phyloP scores from a whole-genome alignment of 2,797 vertebrate genomes.

The Monodelphis domestica region DNA sequence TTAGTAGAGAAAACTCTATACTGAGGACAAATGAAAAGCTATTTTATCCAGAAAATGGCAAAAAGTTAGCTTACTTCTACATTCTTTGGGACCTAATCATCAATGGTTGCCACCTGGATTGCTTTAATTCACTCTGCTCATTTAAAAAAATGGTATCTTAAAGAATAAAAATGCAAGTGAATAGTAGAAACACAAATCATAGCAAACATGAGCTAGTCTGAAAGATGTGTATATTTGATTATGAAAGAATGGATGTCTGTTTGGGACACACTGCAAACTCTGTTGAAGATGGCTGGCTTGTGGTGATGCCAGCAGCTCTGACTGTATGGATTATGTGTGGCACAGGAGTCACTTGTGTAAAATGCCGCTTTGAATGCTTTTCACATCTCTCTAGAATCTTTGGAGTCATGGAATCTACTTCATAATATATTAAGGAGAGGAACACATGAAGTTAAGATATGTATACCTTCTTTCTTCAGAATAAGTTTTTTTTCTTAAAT shows the following conservation, averaged over 20 bases:
- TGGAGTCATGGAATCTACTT: constrained; percentile 13
- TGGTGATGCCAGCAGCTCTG: constrained; percentile 52
- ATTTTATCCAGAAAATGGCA: constrained; percentile 28
- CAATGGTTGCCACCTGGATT: neutral
- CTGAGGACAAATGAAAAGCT: constrained; percentile 1
- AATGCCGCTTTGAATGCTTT: neutral
- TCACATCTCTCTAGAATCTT: neutral
- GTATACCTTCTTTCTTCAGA: neutral
- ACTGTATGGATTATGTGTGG: constrained; percentile 41
- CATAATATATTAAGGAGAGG: neutral
- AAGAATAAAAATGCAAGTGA: constrained; percentile 44
- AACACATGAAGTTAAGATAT: constrained; percentile 30
- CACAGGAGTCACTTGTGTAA: constrained; percentile 21
- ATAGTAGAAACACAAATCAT: constrained; percentile 18
- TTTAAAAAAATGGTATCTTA: constrained; percentile 42
- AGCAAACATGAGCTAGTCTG: neutral
- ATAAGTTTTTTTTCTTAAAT: constrained; percentile 12
- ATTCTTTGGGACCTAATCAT: neutral
- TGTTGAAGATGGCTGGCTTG: constrained; percentile 48
- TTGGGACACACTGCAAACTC: constrained; percentile 60
- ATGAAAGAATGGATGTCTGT: constrained; percentile 59
- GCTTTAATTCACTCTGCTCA: neutral
- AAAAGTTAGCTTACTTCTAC: constrained; percentile 1
- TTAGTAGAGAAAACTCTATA: neutral
- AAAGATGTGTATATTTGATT: neutral